Evolutionary conservation across 2,113 vertebrate species (phyloP).

Genomic region (Lophura nycthemera): DNA sequence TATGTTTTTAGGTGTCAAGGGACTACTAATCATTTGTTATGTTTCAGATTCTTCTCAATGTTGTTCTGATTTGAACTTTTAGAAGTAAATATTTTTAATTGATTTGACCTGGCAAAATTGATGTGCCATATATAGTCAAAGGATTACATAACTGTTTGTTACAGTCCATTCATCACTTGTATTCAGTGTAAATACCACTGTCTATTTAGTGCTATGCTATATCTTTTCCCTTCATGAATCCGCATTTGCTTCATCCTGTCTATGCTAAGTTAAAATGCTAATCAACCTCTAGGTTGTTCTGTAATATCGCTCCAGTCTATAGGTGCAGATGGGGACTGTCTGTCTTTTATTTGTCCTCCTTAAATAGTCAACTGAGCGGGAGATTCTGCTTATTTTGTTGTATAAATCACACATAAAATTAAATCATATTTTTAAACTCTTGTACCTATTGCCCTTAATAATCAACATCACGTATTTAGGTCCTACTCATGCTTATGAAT

Average conservation of each 20-base stretch:
- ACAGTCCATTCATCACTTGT: not conserved
- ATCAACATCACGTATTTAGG: not conserved
- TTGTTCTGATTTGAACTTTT: not conserved
- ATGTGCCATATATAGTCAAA: not conserved
- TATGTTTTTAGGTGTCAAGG: not conserved
- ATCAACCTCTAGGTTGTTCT: not conserved
- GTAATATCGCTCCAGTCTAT: not conserved
- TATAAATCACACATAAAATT: conserved; percentile 40
- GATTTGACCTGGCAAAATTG: not conserved
- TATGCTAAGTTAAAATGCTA: not conserved
- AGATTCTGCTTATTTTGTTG: not conserved
- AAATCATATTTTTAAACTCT: conserved; percentile 12
- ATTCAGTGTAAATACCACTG: not conserved
- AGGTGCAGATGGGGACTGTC: not conserved
- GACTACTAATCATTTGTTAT: not conserved
- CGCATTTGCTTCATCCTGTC: not conserved
- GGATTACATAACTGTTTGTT: not conserved
- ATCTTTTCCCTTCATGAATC: not conserved
- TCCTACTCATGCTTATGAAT: not conserved
- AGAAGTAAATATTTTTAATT: not conserved
- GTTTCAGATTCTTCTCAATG: not conserved
- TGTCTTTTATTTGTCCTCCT: not conserved
- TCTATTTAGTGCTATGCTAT: not conserved
- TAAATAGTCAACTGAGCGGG: not conserved
- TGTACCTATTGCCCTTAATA: not conserved